These are phyloP conservation scores for Galaxias olidus DNA, from an alignment of 2,797 vertebrate genomes.

Conservation along the genomic window DNA sequence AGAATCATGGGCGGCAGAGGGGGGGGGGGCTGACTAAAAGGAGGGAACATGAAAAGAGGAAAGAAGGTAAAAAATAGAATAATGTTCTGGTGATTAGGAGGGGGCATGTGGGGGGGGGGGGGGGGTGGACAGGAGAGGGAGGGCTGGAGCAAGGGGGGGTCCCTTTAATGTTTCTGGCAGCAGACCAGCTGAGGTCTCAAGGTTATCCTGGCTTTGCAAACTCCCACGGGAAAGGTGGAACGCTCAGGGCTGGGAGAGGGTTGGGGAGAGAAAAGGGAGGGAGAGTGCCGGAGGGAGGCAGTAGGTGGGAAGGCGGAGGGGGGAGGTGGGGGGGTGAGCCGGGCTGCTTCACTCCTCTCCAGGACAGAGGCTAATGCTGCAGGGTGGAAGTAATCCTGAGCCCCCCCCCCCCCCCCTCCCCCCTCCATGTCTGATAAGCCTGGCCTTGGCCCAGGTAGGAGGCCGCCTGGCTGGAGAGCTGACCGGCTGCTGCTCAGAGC, in stretches of 20 bases:
- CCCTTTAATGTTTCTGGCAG: slow-evolving; percentile 87
- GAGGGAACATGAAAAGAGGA: slow-evolving; percentile 8
- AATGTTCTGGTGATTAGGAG: slow-evolving; percentile 72
- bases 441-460: slow-evolving; percentile 66
- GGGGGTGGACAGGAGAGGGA: slow-evolving; percentile 37
- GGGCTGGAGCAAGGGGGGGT: slow-evolving; percentile 62
- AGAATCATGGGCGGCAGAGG: slow-evolving; percentile 63
- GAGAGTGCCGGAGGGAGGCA: slow-evolving; percentile 51
- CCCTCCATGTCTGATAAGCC: slow-evolving; percentile 49
- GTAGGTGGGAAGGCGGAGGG: too few relatives aligned
- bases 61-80: slow-evolving; percentile 60
- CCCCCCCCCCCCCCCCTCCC: slow-evolving; percentile 44
- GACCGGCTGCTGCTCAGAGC: too few relatives aligned
- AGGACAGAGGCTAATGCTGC: slow-evolving; percentile 69
- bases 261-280: slow-evolving; percentile 63
- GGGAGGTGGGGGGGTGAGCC: slow-evolving; percentile 20
- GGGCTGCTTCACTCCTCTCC: slow-evolving; percentile 63
- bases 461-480: not conserved
- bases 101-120: slow-evolving; percentile 65
- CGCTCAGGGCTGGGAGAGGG: slow-evolving; percentile 65
- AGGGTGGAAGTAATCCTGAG: slow-evolving; percentile 67
- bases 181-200: slow-evolving; percentile 83
- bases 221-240: slow-evolving; percentile 94
- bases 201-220: slow-evolving; percentile 84
- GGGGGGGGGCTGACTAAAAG: slow-evolving; percentile 28